These are phyloP conservation scores for Apis cerana DNA, from an alignment of 1,140 invertebrate species.

Conservation along the genomic window DNA sequence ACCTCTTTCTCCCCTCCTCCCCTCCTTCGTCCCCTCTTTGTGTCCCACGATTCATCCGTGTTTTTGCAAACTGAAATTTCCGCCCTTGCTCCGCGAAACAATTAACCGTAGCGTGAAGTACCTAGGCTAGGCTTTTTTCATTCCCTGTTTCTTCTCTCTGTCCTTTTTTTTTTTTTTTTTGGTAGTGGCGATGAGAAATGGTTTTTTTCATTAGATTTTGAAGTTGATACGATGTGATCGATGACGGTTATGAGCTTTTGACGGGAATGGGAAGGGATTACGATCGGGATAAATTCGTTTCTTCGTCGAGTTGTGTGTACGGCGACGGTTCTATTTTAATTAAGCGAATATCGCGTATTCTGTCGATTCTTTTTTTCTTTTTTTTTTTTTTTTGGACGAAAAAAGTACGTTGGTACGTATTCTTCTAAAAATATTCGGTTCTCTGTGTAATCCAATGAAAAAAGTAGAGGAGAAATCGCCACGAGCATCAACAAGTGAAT, in stretches of 20 bases:
- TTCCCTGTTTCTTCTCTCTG: background rate
- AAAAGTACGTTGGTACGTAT: too few relatives aligned
- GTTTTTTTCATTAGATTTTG: background rate
- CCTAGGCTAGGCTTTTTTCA: background rate
- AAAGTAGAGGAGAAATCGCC: too few relatives aligned
- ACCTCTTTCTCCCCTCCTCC: too few relatives aligned
- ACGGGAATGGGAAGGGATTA: background rate
- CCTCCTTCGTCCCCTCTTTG: background rate
- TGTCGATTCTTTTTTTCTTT: too few relatives aligned
- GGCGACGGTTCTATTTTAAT: too few relatives aligned
- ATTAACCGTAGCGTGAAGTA: conserved; percentile 36
- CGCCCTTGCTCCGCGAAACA: conserved; percentile 26
- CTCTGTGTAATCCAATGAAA: too few relatives aligned
- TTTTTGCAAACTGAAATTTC: conserved; percentile 41
- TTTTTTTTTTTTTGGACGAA: too few relatives aligned
- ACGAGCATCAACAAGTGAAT: too few relatives aligned
- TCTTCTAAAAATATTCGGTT: too few relatives aligned
- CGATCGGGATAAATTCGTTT: background rate
- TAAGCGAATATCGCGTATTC: too few relatives aligned
- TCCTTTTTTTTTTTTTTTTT: too few relatives aligned
- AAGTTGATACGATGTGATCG: background rate
- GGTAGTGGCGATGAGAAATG: background rate
- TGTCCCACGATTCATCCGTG: background rate
- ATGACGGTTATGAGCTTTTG: background rate
- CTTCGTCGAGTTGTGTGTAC: background rate